Evolutionary conservation across 2,888 invertebrate species (phyloP), one percentile per base, ranked within the genome.

Genomic region (Gortyna flavago): DNA sequence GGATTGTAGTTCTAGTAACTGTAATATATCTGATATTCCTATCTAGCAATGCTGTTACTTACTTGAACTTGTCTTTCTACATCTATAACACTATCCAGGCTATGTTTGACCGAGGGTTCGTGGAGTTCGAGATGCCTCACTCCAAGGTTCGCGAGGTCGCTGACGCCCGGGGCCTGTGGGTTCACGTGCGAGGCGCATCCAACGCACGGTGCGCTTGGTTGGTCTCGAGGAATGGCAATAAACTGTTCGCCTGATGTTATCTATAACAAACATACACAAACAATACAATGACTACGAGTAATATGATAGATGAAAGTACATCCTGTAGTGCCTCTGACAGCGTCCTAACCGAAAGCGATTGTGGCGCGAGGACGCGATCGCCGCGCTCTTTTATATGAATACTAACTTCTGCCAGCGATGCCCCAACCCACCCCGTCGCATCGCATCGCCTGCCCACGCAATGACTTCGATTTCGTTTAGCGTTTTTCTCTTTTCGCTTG

Each of bases 61-160:
- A 95, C 96, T 94, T 96, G 96, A 81, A 97, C 97, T 93, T 97
- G 97, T 90, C 97, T 94, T 89, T 97, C 97, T 1, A 97, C 94
- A 71, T 95, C 94, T 32, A 97, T 79, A 35, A 97, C 94, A 80
- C 93, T 92, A 48, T 95, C 90, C 11, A 97, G 89, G n/a, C 88
- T 90, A 85, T 97, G 97, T 75, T 92, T 94, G 11, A 92, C 85
- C 35, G 84, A 88, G 0, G 94, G 92, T 66, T 96, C 94, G 57
- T 95, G 94, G 38, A 90, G 88, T 79, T 96, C 92, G 11, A 96
- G 90, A 84, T 97, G 97, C 65, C 91, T 93, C 51, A 97, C 87
- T 25, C 97, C 97, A 5, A 97, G 90, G 32, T 92, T 88, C 4
- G 97, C 95, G 32, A 97, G 93, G 9, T 95, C 95, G 32, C 89